Evolutionary conservation across 1,140 invertebrate genomes (phyloP), one percentile per base, ranked within the genome.

Genomic region (Homarus americanus): DNA sequence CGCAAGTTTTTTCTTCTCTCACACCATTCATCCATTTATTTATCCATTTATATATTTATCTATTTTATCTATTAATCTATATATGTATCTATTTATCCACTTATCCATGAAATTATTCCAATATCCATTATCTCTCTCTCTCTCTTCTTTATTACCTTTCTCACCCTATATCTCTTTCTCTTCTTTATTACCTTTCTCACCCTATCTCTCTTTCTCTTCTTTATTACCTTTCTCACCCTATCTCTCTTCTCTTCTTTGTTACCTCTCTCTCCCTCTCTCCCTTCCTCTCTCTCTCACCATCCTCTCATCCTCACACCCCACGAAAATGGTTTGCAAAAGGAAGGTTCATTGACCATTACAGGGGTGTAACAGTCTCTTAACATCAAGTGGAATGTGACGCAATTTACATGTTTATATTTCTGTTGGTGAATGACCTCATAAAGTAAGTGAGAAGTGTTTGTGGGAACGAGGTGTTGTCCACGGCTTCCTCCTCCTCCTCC

Each of bases 401-500:
- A 69, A 84, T 84, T 84, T 84, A 41, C 82, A 84, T 72, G 82
- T 84, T 84, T 84, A 84, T 84, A 72, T 73, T 84, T 84, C 58
- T 84, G 82, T 72, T 44, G n/a, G 82, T 44, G 82, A 84, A 84
- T 84, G 82, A 84, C 82, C 58, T 15, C 36, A 41, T 72, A 84
- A 84, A 84, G 82, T 44, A 28, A 72, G 63, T 17, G 44, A 32
- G 53, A 82, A 82, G 82, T 83, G 82, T 69, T 83, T 66, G 79
- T 63, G 63, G 38, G 63, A 72, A 72, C 63, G 63, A 72, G 38
- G 36, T 24, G 63, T 41, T 28, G 2, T 63, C 10, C 38, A 72
- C 24, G 32, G 63, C 5, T 7, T 69, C n/a, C 4, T 9, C n/a
- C 28, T 1, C n/a, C 4, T 69, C 24, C 53, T 20, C 10, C n/a